Base-by-base conservation (phyloP, 2,797 vertebrate species). In the Meda fulgida region DNA sequence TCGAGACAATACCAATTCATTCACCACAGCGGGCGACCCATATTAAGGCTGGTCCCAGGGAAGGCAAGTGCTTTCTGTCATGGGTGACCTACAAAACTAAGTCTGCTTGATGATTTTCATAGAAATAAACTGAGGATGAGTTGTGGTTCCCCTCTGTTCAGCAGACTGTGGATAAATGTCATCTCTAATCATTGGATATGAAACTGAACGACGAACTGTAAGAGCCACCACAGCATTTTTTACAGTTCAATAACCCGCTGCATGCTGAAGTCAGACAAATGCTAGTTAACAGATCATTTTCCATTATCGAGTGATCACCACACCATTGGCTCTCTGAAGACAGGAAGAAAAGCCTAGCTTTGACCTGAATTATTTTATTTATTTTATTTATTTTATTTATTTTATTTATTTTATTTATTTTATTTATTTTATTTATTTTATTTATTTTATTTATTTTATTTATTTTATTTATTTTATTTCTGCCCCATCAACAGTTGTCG, bases 21-120 rank as follows among this genome's bases (percentile, higher is more conserved):
- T 91, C 88, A 92, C 83, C 88, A 81, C 82, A 88, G 87, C 21
- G 71, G 80, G 80, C 85, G 92, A 94, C 95, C 94, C 93, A 95
- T 81, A 94, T 95, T 93, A 84, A 83, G 88, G 87, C 89, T 89
- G 89, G 82, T 90, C 89, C 87, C 86, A 89, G 88, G 92, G 90
- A 91, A 91, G 82, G 81, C 90, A 89, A 88, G 89, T 88, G 87
- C 89, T 78, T 88, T 90, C 92, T 93, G 92, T 94, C 91, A 92
- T 58, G 89, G 73, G 75, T 94, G 94, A 95, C 94, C 95, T 95
- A 95, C 90, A 95, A 95, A 95, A 92, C 93, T 83, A 91, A 89
- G 90, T 90, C 91, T 89, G 92, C 94, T 93, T 94, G 92, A 94
- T 91, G 88, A 93, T 93, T 92, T n/a, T 92, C 89, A 91, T 86